phyloP scores from a whole-genome alignment of 2,113 vertebrate species.

The Ciconia stormi region DNA sequence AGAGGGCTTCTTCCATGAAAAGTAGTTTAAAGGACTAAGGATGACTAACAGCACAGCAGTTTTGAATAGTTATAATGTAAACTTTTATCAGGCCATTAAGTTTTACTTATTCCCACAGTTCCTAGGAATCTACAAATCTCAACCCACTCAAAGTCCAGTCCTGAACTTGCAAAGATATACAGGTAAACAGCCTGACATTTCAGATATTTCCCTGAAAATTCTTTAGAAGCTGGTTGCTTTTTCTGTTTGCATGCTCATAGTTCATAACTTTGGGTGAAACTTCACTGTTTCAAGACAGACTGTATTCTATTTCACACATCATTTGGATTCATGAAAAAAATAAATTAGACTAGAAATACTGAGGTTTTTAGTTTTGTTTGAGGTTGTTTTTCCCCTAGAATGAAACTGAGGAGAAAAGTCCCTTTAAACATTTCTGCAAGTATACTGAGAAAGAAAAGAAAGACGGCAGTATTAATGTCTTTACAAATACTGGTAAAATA shows the following conservation, averaged over 20 bases:
- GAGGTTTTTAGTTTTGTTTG: background rate
- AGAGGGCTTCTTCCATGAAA: background rate
- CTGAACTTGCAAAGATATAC: background rate
- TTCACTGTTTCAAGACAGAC: slow-evolving; percentile 3
- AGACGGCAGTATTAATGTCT: background rate
- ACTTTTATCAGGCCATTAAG: background rate
- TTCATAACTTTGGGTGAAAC: background rate
- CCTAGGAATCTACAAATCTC: background rate
- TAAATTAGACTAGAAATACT: background rate
- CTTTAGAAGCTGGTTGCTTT: background rate
- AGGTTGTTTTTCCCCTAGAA: background rate
- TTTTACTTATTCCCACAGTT: background rate
- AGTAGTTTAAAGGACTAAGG: background rate
- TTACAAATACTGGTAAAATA: background rate
- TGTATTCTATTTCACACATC: slow-evolving; percentile 40
- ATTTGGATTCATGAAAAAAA: slow-evolving; percentile 48
- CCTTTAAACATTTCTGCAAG: background rate
- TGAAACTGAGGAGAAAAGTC: background rate
- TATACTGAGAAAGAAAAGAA: background rate
- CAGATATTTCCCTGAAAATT: background rate
- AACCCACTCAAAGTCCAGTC: background rate
- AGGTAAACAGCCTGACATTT: background rate
- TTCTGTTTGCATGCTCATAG: background rate
- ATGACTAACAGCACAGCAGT: background rate
- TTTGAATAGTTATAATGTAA: background rate